These are phyloP conservation scores for Portevinia maculata DNA, from an alignment of 2,888 invertebrate species.

Conservation along the genomic window DNA sequence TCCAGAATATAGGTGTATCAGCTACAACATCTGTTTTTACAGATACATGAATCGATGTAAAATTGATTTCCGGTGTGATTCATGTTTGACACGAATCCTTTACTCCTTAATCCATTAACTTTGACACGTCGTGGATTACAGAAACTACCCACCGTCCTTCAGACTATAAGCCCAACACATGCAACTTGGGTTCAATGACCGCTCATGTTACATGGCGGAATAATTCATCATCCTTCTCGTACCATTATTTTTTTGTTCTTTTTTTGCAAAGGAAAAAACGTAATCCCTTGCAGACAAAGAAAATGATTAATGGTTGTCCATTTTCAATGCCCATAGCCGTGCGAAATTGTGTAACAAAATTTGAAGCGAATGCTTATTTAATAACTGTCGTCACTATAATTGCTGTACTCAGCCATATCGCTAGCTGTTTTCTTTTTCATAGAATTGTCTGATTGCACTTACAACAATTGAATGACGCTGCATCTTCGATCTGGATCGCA, in stretches of 20 bases:
- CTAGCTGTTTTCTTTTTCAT: too few relatives aligned
- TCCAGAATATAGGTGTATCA: too few relatives aligned
- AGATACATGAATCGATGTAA: too few relatives aligned
- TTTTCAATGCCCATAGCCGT: background rate
- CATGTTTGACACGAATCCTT: too few relatives aligned
- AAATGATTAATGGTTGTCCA: slow-evolving; percentile 28
- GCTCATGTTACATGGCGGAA: background rate
- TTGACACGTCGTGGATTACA: too few relatives aligned
- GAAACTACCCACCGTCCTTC: too few relatives aligned
- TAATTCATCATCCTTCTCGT: slow-evolving; percentile 2
- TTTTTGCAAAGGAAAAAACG: background rate
- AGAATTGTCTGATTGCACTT: too few relatives aligned
- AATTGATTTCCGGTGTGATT: too few relatives aligned
- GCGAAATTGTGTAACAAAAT: slow-evolving; percentile 13
- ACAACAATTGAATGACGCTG: too few relatives aligned
- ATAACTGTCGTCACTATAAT: slow-evolving; percentile 7
- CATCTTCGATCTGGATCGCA: too few relatives aligned
- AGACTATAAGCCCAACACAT: background rate
- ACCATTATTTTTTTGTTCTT: background rate
- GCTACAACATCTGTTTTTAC: too few relatives aligned
- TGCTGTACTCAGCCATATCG: background rate
- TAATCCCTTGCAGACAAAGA: slow-evolving; percentile 22
- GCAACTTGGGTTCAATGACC: background rate
- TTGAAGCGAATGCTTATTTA: slow-evolving; percentile 6
- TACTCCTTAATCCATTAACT: too few relatives aligned